These are phyloP conservation scores for Galerucella nymphaeae DNA, from an alignment of 2,888 invertebrate species.

Conservation along the genomic window DNA sequence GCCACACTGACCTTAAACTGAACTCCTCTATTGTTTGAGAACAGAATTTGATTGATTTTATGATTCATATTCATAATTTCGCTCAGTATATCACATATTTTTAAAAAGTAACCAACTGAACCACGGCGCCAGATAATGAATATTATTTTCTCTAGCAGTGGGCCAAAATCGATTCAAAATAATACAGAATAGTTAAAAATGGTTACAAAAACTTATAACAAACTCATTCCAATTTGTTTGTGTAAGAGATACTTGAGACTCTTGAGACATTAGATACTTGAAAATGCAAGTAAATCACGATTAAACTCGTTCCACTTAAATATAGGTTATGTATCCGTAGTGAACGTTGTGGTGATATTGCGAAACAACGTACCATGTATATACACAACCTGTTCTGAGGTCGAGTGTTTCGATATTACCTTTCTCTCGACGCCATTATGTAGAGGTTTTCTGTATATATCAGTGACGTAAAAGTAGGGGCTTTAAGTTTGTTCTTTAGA, in stretches of 20 bases:
- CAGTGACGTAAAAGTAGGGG: constrained; percentile 1
- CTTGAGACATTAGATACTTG: constrained; percentile 30
- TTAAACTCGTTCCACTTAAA: constrained; percentile 45
- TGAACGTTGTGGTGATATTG: constrained; percentile 43
- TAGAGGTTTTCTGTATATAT: too few species aligned
- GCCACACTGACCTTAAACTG: too few species aligned
- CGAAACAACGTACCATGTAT: constrained; percentile 33
- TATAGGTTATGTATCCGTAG: constrained; percentile 47
- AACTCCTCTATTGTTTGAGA: too few species aligned
- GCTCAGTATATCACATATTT: too few species aligned
- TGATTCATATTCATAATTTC: too few species aligned
- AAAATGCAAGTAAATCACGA: constrained; percentile 39
- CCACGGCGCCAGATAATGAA: too few species aligned
- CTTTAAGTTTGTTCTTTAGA: background rate
- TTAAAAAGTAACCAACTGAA: too few species aligned
- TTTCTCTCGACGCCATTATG: constrained; percentile 46
- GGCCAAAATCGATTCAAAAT: too few species aligned
- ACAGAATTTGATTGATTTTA: too few species aligned
- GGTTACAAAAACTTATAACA: constrained; percentile 21
- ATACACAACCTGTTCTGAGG: constrained; percentile 51
- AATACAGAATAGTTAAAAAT: background rate
- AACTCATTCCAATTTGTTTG: background rate
- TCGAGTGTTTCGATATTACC: constrained; percentile 51
- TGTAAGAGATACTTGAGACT: constrained; percentile 17
- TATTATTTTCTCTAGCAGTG: too few species aligned